Evolutionary conservation across 2,888 invertebrate genomes (phyloP).

Genomic region (Acrobasis repandana): DNA sequence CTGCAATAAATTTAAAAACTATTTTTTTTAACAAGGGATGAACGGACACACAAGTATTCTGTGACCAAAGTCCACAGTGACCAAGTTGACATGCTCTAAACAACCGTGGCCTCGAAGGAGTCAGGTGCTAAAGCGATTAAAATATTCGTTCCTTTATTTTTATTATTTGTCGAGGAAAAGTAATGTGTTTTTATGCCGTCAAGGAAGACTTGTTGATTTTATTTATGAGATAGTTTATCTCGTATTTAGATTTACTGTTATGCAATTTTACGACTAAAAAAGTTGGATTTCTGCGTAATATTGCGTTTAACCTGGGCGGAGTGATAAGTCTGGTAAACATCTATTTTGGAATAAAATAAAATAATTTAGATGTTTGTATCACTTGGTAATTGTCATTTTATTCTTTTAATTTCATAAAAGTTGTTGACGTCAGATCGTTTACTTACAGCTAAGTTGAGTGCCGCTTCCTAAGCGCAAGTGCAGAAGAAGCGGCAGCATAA

Average conservation of each 20-base stretch:
- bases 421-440: too few species aligned
- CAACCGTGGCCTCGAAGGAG: constrained; percentile 4
- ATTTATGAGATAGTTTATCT: neutral
- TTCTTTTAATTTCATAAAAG: too few species aligned
- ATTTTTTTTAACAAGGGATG: too few species aligned
- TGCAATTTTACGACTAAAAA: neutral
- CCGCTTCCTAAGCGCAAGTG: too few species aligned
- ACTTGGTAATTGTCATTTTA: too few species aligned
- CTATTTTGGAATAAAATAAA: too few species aligned
- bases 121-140: constrained; percentile 12
- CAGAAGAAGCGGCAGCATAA: too few species aligned
- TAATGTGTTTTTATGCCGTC: constrained; percentile 7
- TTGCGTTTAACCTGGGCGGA: neutral
- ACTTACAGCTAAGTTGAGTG: too few species aligned
- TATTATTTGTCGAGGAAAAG: constrained; percentile 12
- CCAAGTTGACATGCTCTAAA: constrained; percentile 10
- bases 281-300: neutral
- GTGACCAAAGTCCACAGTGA: neutral
- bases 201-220: constrained; percentile 9
- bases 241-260: neutral
- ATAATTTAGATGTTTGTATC: too few species aligned
- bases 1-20: too few species aligned
- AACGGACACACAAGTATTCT: neutral
- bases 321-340: too few species aligned
- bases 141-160: constrained; percentile 7